Percentiles rank a stretch among this genome's conserved stretches.
phyloP scores from a whole-genome alignment of 2,797 vertebrate genomes.

The Mormyrops attenuatus region DNA sequence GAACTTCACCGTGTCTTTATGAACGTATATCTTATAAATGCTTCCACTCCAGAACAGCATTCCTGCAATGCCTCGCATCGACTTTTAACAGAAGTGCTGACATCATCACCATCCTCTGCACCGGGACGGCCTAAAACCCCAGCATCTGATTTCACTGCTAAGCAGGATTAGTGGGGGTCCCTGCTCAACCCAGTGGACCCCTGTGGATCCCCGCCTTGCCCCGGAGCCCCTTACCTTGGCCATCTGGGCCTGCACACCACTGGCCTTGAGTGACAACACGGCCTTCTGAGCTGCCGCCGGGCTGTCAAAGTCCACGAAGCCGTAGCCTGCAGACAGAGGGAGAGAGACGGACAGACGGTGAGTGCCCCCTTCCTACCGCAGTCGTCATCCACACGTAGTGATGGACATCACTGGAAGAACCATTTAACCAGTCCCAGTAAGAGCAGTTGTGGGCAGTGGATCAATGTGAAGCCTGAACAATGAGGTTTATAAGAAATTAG shows the following conservation, averaged over 20 bases:
- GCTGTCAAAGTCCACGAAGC: not conserved
- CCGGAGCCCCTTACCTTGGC: not conserved
- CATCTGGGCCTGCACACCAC: not conserved
- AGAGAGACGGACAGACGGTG: not conserved
- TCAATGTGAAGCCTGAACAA: not conserved
- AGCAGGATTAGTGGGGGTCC: not conserved
- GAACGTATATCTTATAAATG: not conserved
- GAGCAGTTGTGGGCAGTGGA: not conserved
- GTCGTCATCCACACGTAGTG: not conserved
- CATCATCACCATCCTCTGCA: not conserved
- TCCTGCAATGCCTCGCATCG: not conserved
- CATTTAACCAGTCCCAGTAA: not conserved
- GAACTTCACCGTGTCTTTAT: not conserved
- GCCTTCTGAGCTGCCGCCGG: not conserved
- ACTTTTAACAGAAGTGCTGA: not conserved
- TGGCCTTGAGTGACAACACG: not conserved
- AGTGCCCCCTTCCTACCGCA: not conserved
- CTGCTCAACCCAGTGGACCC: not conserved
- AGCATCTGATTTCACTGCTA: not conserved
- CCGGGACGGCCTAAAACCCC: not conserved
- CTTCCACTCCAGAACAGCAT: not conserved
- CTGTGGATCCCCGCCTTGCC: not conserved
- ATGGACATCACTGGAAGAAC: not conserved
- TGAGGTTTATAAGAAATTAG: not conserved
- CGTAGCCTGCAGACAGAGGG: not conserved